Percentiles rank a stretch among this genome's conserved stretches.
phyloP scores from a whole-genome alignment of 2,888 invertebrate species.

The Trichopoda pennipes region DNA sequence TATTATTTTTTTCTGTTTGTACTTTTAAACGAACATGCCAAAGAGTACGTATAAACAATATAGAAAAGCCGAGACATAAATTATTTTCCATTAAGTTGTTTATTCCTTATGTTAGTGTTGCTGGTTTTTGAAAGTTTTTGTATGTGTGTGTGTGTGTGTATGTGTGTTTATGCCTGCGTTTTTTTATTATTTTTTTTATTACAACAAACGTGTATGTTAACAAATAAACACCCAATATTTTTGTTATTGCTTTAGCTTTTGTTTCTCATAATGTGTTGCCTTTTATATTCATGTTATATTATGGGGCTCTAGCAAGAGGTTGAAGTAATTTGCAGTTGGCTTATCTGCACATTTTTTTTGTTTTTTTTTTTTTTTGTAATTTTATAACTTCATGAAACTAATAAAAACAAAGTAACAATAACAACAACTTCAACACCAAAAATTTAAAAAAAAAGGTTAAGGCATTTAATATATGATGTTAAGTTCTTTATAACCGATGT shows the following conservation, averaged over 20 bases:
- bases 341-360: conserved; percentile 60
- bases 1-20: conserved; percentile 19
- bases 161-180: background rate
- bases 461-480: conserved; percentile 45
- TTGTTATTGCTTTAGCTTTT: conserved; percentile 44
- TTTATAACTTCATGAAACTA: conserved; percentile 67
- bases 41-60: conserved; percentile 11
- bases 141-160: conserved; percentile 2
- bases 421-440: conserved; percentile 38
- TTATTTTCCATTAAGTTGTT: conserved; percentile 66
- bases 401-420: conserved; percentile 55
- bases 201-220: conserved; percentile 60
- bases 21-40: conserved; percentile 9
- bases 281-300: conserved; percentile 54
- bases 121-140: background rate
- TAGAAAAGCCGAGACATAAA: conserved; percentile 52
- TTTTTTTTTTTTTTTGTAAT: conserved; percentile 36
- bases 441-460: conserved; percentile 28
- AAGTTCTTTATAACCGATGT: conserved; percentile 39
- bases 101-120: conserved; percentile 31
- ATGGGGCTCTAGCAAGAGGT: conserved; percentile 55
- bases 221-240: conserved; percentile 65
- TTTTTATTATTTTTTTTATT: conserved; percentile 43
- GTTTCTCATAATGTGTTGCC: conserved; percentile 16
- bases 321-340: conserved; percentile 69